Base-by-base conservation (phyloP, 2,888 invertebrate species). In the Bhutanitis thaidina region DNA sequence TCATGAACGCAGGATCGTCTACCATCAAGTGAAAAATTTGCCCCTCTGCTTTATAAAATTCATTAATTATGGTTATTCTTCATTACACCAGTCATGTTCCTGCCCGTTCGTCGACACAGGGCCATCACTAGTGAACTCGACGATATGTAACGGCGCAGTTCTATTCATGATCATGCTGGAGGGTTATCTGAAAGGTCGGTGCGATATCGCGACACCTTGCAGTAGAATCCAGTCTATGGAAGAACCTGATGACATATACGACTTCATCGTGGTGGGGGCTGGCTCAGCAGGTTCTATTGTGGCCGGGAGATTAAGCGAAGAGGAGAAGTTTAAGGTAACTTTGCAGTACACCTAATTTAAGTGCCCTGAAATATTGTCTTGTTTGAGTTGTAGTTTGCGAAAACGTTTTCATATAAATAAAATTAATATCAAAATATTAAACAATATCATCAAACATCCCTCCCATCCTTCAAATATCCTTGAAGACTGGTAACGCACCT, bases 131-230 rank as follows among this genome's bases (percentile, higher is more conserved):
- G 80, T 80, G 7, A 77, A 85, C 58, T 83, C 90, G 0, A 91
- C 92, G 44, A 80, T 90, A 3, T 92, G 91, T 57, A 82, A 90
- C 7, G 85, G 91, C 7, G 58, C 62, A 1, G 80, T 90, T 37
- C 63, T 91, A 12, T 93, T 93, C 75, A 93, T 93, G 93, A 73
- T 89, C n/a, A 65, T 93, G 0, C 68, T 93, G 57, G 91, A 93
- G 63, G 75, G 81, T 1, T 92, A 91, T 66, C 71, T 93, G 9
- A 81, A 89, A 58, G 90, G 90, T 1, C 71, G 84, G 15, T 91
- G 91, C 53, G 64, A 71, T 1, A 75, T 91, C 49, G 80, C 90
- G 5, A 83, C 90, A 13, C 88, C 91, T 0, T 93, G 93, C 71
- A 73, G 86, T 34, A 78, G 92, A 48, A 77, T 93, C 4, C 65